These are phyloP conservation scores for Tragelaphus strepsiceros DNA, from an alignment of 2,113 vertebrate species.

Conservation along the genomic window DNA sequence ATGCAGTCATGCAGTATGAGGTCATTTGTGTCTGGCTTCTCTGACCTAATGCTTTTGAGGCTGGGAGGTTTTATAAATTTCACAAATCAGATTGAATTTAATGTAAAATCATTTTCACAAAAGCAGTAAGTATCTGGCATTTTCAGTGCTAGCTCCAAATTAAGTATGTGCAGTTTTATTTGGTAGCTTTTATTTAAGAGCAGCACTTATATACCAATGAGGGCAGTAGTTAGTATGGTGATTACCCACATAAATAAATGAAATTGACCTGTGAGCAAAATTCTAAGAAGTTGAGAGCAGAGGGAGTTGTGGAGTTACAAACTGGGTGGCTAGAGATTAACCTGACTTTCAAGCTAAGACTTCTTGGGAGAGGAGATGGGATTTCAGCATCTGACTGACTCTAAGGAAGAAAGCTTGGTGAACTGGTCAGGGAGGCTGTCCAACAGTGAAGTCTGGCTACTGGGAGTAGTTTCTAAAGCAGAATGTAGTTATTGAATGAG, in stretches of 20 bases:
- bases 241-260: conserved; percentile 28
- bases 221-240: not conserved
- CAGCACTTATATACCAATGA: not conserved
- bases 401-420: conserved; percentile 44
- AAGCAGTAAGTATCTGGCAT: not conserved
- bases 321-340: conserved; percentile 31
- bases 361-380: conserved; percentile 40
- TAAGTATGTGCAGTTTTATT: conserved; percentile 22
- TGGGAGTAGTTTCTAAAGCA: conserved; percentile 40
- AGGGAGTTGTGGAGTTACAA: conserved; percentile 30
- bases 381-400: conserved; percentile 41
- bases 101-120: conserved; percentile 12
- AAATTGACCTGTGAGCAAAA: conserved; percentile 8
- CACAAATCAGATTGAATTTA: not conserved
- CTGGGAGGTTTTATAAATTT: conserved; percentile 26
- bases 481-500: not conserved
- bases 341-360: conserved; percentile 29
- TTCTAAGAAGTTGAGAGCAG: not conserved
- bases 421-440: conserved; percentile 48
- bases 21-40: conserved; percentile 22
- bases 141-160: conserved; percentile 6
- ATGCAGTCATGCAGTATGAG: not conserved
- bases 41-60: not conserved
- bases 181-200: conserved; percentile 24
- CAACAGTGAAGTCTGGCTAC: conserved; percentile 30